Conservation (phyloP, 2,797 vertebrate genomes). For the Ambastaia sidthimunki region DNA sequence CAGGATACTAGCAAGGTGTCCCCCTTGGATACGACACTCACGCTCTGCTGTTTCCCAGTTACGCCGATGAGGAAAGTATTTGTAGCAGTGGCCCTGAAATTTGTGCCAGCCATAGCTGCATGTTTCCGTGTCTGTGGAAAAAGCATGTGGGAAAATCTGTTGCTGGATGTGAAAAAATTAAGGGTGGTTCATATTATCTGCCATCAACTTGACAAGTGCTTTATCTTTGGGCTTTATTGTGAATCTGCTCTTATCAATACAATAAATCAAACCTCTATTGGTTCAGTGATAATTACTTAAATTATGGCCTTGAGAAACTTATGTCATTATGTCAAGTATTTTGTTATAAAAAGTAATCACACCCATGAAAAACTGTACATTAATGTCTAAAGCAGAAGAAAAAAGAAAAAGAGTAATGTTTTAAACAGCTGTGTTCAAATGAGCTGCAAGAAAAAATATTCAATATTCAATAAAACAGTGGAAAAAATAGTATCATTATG, state of each 20-base stretch:
- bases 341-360: conserved; percentile 3
- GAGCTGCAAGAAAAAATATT: neutral
- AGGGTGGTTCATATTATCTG: neutral
- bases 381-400: neutral
- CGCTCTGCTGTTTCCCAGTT: conserved; percentile 94
- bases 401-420: conserved; percentile 3
- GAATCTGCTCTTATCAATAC: conserved; percentile 15
- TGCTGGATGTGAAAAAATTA: neutral
- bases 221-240: neutral
- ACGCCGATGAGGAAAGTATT: conserved; percentile 89
- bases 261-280: conserved; percentile 26
- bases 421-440: conserved; percentile 8
- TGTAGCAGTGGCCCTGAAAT: conserved; percentile 98
- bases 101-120: conserved; percentile 98
- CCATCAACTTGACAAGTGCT: neutral
- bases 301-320: neutral
- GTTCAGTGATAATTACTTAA: neutral
- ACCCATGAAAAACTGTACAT: neutral
- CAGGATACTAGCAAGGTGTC: conserved; percentile 90
- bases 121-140: conserved; percentile 85
- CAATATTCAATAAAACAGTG: too few relatives aligned
- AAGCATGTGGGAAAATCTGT: neutral
- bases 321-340: neutral
- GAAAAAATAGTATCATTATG: conserved; percentile 14
- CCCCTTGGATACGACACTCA: conserved; percentile 93